These are phyloP conservation scores for Harpagoxenus sublaevis DNA, from an alignment of 2,888 invertebrate species.

Conservation along the genomic window DNA sequence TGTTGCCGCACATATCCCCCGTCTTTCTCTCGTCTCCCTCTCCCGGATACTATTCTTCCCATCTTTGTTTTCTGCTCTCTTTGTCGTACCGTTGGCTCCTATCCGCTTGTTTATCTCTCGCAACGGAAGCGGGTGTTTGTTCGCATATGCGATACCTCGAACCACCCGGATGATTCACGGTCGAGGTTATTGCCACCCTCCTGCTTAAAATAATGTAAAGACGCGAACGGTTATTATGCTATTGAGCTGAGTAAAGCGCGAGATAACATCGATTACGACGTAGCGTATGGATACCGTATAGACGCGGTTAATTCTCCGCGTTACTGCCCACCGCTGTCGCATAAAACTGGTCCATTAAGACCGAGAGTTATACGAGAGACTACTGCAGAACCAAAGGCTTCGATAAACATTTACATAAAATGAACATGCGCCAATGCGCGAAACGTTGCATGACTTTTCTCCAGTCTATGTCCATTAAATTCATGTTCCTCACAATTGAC, in stretches of 20 bases:
- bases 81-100: background rate
- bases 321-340: background rate
- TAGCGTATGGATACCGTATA: conserved; percentile 7
- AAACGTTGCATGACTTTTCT: background rate
- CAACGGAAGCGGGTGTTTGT: conserved; percentile 10
- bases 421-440: background rate
- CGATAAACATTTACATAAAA: background rate
- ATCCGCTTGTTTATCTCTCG: background rate
- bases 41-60: conserved; percentile 19
- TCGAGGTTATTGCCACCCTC: conserved; percentile 40
- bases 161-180: conserved; percentile 39
- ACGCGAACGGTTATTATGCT: conserved; percentile 50
- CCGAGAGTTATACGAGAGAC: background rate
- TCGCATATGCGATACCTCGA: conserved; percentile 13
- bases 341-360: conserved; percentile 27
- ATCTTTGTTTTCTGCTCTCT: conserved; percentile 2
- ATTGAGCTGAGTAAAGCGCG: conserved; percentile 39
- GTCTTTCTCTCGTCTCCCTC: conserved; percentile 18
- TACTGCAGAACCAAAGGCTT: background rate
- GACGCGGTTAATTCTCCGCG: conserved; percentile 46
- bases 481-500: background rate
- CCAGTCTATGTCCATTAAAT: background rate
- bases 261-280: conserved; percentile 52
- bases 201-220: conserved; percentile 53
- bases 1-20: conserved; percentile 64